phyloP scores from a whole-genome alignment of 2,888 invertebrate species.

The Cloeon dipterum region DNA sequence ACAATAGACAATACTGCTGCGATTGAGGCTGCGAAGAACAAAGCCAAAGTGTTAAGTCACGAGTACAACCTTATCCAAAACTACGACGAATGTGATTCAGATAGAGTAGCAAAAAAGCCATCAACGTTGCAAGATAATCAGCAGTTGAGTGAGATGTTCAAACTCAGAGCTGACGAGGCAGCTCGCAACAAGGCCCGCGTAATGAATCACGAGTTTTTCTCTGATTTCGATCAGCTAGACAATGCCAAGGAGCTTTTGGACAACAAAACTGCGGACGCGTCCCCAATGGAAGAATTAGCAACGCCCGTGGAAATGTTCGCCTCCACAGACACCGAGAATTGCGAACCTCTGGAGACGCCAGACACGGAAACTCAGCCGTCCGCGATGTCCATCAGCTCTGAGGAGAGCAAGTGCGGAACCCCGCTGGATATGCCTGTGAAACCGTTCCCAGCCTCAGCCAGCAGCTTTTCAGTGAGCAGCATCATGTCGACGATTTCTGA shows the following conservation, averaged over 20 bases:
- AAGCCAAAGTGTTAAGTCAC: slow-evolving; percentile 31
- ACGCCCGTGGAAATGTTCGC: neutral
- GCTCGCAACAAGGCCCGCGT: neutral
- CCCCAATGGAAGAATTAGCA: neutral
- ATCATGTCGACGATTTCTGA: neutral
- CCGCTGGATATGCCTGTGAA: neutral
- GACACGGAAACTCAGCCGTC: no score
- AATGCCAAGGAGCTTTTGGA: neutral
- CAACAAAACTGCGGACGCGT: neutral
- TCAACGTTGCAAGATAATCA: neutral
- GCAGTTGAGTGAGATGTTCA: neutral
- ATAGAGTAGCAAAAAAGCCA: no score
- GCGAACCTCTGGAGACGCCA: no score
- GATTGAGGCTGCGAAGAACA: slow-evolving; percentile 35
- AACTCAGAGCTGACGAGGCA: neutral
- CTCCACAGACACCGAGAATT: no score
- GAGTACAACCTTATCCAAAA: slow-evolving; percentile 22
- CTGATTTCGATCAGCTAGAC: no score
- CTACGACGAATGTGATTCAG: neutral
- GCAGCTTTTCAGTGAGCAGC: neutral
- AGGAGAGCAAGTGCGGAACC: neutral
- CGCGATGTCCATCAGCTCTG: neutral
- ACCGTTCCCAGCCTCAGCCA: neutral
- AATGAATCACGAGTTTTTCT: neutral
- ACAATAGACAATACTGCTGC: neutral